phyloP scores from a whole-genome alignment of 2,113 vertebrate species.

The Ondatra zibethicus region DNA sequence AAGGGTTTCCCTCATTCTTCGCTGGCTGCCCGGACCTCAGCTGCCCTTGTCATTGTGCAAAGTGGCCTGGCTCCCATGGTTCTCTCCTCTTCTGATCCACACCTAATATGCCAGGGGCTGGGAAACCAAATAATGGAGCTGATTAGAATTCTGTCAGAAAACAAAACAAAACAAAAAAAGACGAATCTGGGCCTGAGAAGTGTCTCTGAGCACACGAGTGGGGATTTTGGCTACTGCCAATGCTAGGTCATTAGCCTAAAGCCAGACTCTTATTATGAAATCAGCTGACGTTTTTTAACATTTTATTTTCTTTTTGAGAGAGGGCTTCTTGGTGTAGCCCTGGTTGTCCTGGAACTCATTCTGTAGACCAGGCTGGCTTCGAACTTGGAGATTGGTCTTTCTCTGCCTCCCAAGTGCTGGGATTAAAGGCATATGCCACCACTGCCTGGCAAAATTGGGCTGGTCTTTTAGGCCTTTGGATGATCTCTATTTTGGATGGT shows the following conservation, averaged over 20 bases:
- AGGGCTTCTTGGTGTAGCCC: neutral
- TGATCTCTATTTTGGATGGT: neutral
- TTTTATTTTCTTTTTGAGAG: neutral
- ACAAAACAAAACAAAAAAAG: constrained; percentile 34
- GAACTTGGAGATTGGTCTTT: neutral
- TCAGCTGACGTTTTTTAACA: neutral
- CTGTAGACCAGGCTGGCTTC: neutral
- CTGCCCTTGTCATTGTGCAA: neutral
- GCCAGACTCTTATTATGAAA: constrained; percentile 47
- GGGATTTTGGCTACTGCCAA: neutral
- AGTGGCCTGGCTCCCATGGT: neutral
- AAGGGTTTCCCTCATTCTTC: neutral
- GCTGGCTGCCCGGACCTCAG: neutral
- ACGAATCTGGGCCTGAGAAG: constrained; percentile 16
- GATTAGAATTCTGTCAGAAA: constrained; percentile 63
- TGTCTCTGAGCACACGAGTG: constrained; percentile 10
- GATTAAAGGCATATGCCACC: neutral
- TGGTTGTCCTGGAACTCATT: neutral
- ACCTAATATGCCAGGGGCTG: constrained; percentile 61
- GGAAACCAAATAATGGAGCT: constrained; percentile 62
- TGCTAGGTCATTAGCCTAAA: constrained; percentile 42
- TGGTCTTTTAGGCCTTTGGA: neutral
- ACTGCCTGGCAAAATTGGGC: neutral
- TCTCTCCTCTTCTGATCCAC: constrained; percentile 36
- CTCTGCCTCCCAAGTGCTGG: neutral